Conservation (phyloP, 2,797 vertebrate genomes). For the Erethizon dorsatum region DNA sequence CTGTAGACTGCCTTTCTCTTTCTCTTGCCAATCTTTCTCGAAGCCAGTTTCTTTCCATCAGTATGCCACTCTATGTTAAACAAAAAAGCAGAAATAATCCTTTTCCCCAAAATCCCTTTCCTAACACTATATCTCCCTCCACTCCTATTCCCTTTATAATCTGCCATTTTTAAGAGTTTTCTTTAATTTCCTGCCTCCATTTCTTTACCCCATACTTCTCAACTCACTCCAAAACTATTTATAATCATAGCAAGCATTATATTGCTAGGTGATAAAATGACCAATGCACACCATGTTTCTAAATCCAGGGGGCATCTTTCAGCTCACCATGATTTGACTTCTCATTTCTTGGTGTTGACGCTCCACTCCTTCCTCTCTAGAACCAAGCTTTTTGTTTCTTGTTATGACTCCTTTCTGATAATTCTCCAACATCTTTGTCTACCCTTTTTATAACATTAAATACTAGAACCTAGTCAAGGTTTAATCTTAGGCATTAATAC, state of each 20-base stretch:
- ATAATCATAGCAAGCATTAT: not conserved
- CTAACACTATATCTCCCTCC: not conserved
- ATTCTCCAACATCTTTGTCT: not conserved
- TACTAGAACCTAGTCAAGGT: not conserved
- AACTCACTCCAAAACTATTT: not conserved
- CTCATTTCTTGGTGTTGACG: not conserved
- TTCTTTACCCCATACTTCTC: not conserved
- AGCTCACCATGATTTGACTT: not conserved
- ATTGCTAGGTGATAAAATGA: not conserved
- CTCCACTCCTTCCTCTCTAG: not conserved
- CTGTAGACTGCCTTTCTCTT: not conserved
- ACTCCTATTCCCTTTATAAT: not conserved
- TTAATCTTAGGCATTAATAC: not conserved
- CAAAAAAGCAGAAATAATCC: not conserved
- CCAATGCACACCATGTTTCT: not conserved
- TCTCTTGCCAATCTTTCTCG: not conserved
- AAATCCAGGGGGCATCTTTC: not conserved
- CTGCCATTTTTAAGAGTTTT: not conserved
- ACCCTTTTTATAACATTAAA: not conserved
- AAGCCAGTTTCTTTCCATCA: not conserved
- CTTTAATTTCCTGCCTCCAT: not conserved
- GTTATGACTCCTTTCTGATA: not conserved
- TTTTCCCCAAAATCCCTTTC: not conserved
- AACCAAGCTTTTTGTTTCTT: not conserved
- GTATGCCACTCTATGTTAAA: not conserved